Evolutionary conservation across 1,140 invertebrate species (phyloP).

Genomic region (Heliconius congener): DNA sequence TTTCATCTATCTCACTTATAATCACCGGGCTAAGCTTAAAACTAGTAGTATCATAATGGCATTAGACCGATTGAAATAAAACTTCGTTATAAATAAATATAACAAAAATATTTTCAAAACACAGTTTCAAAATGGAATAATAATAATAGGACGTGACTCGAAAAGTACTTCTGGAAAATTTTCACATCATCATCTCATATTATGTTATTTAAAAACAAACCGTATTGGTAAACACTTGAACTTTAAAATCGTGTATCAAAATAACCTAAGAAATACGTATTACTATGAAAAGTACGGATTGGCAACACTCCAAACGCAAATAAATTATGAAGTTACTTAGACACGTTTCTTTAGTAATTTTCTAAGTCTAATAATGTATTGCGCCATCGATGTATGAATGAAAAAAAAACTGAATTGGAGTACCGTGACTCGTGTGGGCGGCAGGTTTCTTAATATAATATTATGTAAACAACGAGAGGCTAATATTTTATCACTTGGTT

Average conservation of each 20-base stretch:
- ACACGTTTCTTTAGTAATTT: conserved; percentile 40
- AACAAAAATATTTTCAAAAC: not conserved
- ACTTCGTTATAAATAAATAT: no score
- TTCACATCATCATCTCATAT: not conserved
- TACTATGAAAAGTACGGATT: conserved; percentile 31
- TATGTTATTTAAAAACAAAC: not conserved
- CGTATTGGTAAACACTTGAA: not conserved
- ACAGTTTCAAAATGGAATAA: not conserved
- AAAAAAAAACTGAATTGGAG: conserved; percentile 30
- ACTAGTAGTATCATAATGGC: no score
- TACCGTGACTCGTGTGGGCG: conserved; percentile 30
- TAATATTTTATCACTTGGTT: not conserved
- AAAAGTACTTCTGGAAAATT: not conserved
- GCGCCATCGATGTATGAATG: conserved; percentile 38
- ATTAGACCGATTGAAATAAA: no score
- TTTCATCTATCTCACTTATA: no score
- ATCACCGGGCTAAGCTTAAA: no score
- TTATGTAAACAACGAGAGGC: conserved; percentile 9
- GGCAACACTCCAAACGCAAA: conserved; percentile 45
- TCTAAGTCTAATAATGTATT: conserved; percentile 24
- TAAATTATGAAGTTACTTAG: conserved; percentile 48
- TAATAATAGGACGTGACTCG: not conserved
- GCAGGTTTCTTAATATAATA: conserved; percentile 27
- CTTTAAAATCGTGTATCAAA: not conserved
- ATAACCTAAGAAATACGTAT: not conserved